phyloP scores from a whole-genome alignment of 2,797 vertebrate species.

The Loriculus beryllinus region DNA sequence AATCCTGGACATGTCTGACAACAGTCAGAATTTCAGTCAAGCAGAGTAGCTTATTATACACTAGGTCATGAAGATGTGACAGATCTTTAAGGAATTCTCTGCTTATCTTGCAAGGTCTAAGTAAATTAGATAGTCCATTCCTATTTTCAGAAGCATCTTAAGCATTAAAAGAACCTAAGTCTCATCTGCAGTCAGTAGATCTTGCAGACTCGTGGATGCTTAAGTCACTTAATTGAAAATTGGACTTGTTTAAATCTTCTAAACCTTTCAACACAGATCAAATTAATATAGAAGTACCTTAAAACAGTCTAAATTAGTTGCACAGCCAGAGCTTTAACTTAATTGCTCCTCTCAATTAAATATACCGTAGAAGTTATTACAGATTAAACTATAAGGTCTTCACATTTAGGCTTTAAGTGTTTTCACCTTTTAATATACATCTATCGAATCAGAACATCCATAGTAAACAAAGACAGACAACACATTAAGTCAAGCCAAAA shows the following conservation, averaged over 20 bases:
- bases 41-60: background rate
- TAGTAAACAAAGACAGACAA: background rate
- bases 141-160: background rate
- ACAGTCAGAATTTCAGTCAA: background rate
- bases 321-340: background rate
- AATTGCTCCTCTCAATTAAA: background rate
- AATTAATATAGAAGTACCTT: background rate
- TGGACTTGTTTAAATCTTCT: background rate
- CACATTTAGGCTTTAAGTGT: background rate
- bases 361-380: background rate
- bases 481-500: background rate
- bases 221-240: background rate
- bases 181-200: background rate
- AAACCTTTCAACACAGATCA: background rate
- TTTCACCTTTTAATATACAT: background rate
- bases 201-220: background rate
- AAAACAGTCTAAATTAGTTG: background rate
- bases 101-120: background rate
- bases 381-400: background rate
- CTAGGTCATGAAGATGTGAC: background rate
- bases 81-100: background rate
- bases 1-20: background rate
- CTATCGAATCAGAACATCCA: background rate
- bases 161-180: background rate
- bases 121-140: background rate